Base-by-base conservation (phyloP, 2,888 invertebrate species). In the Merodon equestris region DNA sequence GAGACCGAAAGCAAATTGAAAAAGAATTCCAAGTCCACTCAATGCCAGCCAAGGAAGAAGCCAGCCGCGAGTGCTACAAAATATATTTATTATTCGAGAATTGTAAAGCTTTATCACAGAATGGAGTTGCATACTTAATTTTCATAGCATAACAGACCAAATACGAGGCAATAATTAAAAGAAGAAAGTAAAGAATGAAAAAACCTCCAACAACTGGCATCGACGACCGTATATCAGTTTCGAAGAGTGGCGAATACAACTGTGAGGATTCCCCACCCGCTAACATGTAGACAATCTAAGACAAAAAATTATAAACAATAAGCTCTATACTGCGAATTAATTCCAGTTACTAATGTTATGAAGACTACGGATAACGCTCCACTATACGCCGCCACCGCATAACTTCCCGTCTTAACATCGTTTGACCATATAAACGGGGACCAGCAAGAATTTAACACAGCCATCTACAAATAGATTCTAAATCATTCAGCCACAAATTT, bases 231-330 rank as follows among this genome's bases (percentile, higher is more conserved):
- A 95, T 92, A 89, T 96, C 96, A 34, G 96, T 93, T 89, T 97
- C 97, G 89, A 97, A 97, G 36, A 96, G 90, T 0, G 97, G 97
- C 85, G 94, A 95, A 90, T 96, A 97, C 2, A 96, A 90, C 87
- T 96, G 96, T 0, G 95, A 93, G 0, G 96, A 96, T 85, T 96
- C 96, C 15, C 97, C 97, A n/a, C 97, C 97, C 82, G 88, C 88
- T 90, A 97, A 92, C 89, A 95, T 93, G 86, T 96, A 96, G 0
- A 89, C 88, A 70, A 95, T 92, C 87, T 87, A 36, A 12, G 83
- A 81, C 50, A 19, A n/a, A 34, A 1, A 57, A 34, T 13, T 18
- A 34, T 34, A 15, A 14, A 18, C 34, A 10, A 15, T 36, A 36
- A 36, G 10, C 10, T 5, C n/a, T n/a, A 36, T 36, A 44, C 10